phyloP scores from a whole-genome alignment of 2,113 vertebrate species.

The Eulemur rufifrons region DNA sequence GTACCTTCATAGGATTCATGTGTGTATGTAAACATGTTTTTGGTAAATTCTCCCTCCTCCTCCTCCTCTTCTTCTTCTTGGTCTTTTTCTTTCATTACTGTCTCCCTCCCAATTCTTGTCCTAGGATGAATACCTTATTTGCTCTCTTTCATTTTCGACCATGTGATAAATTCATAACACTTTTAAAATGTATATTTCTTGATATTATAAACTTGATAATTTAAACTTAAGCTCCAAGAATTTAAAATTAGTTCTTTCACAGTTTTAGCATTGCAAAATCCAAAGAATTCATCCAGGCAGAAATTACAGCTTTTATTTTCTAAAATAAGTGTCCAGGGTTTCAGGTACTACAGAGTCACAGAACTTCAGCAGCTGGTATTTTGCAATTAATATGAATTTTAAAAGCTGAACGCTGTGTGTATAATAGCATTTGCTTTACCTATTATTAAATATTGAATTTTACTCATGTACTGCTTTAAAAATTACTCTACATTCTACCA shows the following conservation, averaged over 20 bases:
- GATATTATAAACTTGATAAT: neutral
- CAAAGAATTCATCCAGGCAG: neutral
- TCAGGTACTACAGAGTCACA: neutral
- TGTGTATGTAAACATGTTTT: neutral
- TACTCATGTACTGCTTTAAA: conserved; percentile 68
- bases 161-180: neutral
- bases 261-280: neutral
- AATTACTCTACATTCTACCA: conserved; percentile 57
- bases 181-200: neutral
- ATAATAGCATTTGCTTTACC: conserved; percentile 68
- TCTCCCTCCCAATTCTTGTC: neutral
- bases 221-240: neutral
- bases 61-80: neutral
- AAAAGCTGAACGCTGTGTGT: conserved; percentile 19
- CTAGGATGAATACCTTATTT: neutral
- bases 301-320: conserved; percentile 30
- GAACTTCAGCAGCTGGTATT: conserved; percentile 61
- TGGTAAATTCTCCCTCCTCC: neutral
- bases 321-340: conserved; percentile 11
- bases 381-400: conserved; percentile 62
- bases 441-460: conserved; percentile 73
- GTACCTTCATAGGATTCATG: neutral
- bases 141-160: neutral
- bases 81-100: neutral
- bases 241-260: neutral